Conservation (phyloP, 92 coral and sea anemone genomes). For the Actinostola sp. region DNA sequence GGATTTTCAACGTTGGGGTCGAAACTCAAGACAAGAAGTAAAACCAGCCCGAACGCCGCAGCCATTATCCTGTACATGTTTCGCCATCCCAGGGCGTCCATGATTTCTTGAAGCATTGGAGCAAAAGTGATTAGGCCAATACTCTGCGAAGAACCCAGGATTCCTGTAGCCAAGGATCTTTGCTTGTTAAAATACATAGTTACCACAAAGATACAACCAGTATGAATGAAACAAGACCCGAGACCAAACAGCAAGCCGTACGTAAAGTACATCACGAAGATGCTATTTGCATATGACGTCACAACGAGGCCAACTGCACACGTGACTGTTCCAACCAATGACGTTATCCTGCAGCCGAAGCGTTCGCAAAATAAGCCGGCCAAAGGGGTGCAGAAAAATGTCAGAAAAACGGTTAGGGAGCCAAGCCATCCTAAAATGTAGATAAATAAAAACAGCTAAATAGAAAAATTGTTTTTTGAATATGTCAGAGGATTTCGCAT, state of each 20-base stretch:
- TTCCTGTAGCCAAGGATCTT: constrained; percentile 34
- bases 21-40: constrained; percentile 29
- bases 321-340: constrained; percentile 13
- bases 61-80: constrained; percentile 29
- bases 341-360: constrained; percentile 14
- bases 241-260: constrained; percentile 68
- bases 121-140: constrained; percentile 27
- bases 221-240: constrained; percentile 58
- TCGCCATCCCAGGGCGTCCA: constrained; percentile 45
- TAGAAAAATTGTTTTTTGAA: not conserved
- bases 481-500: no score
- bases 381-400: constrained; percentile 14
- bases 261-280: constrained; percentile 59
- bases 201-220: constrained; percentile 13
- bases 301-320: constrained; percentile 44
- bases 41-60: constrained; percentile 16
- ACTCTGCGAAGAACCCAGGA: constrained; percentile 30
- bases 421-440: constrained; percentile 32
- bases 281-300: constrained; percentile 55
- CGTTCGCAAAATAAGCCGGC: constrained; percentile 24
- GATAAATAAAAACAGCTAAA: not conserved
- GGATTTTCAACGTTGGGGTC: constrained; percentile 41
- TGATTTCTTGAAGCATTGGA: constrained; percentile 28
- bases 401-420: constrained; percentile 10
- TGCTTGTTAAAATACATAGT: constrained; percentile 23